A percentile compares a stretch with the other conserved stretches of the same genome.
phyloP scores from a whole-genome alignment of 2,888 invertebrate species.

The Rutpela maculata region DNA sequence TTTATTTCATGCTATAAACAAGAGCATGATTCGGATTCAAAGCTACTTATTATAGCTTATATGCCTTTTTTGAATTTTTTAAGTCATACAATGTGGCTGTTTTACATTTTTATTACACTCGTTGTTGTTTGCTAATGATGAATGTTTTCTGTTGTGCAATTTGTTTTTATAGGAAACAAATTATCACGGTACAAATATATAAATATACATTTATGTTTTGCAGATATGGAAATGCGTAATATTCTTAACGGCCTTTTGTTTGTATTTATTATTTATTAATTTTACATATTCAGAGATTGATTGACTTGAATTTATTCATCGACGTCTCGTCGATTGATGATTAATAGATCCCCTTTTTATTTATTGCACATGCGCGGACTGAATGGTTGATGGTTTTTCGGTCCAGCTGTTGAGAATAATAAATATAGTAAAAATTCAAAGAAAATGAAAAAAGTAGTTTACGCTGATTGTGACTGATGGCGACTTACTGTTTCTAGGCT shows the following conservation, averaged over 20 bases:
- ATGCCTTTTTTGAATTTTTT: slow-evolving; percentile 38
- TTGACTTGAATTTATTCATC: too few species aligned
- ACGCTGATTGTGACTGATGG: too few species aligned
- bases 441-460: too few species aligned
- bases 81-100: slow-evolving; percentile 17
- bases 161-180: slow-evolving; percentile 27
- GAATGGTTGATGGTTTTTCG: too few species aligned
- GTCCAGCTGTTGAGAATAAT: too few species aligned
- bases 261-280: neutral
- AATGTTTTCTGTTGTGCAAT: slow-evolving; percentile 24
- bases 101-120: slow-evolving; percentile 30
- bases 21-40: slow-evolving; percentile 47
- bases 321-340: too few species aligned
- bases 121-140: slow-evolving; percentile 17
- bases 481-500: too few species aligned
- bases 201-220: slow-evolving; percentile 13
- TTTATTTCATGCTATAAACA: slow-evolving; percentile 51
- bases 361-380: too few species aligned
- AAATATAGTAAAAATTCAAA: too few species aligned
- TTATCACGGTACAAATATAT: slow-evolving; percentile 24
- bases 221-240: slow-evolving; percentile 16
- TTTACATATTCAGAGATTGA: too few species aligned
- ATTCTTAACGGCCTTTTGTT: slow-evolving; percentile 16
- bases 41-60: slow-evolving; percentile 43
- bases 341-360: too few species aligned